phyloP scores from a whole-genome alignment of 2,113 vertebrate genomes.

The Ceuthmochares aereus region DNA sequence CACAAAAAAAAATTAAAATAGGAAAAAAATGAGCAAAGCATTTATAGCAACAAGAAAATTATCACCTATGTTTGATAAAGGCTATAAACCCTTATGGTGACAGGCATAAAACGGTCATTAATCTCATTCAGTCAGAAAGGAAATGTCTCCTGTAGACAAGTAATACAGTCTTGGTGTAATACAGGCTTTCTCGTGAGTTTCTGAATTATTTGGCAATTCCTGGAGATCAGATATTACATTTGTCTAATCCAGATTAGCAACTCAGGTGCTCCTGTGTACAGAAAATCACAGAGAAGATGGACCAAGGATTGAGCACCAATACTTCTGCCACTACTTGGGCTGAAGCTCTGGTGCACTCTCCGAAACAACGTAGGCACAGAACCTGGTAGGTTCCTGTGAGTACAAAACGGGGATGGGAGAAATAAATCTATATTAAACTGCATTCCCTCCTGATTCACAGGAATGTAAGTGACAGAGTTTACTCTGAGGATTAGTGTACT shows the following conservation, averaged over 20 bases:
- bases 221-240: not conserved
- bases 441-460: not conserved
- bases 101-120: conserved; percentile 39
- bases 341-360: not conserved
- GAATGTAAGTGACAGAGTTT: not conserved
- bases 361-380: not conserved
- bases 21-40: not conserved
- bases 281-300: not conserved
- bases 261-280: not conserved
- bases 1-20: not conserved
- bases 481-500: conserved; percentile 10
- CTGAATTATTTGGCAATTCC: not conserved
- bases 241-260: not conserved
- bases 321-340: not conserved
- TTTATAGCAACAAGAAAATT: not conserved
- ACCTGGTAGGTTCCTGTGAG: not conserved
- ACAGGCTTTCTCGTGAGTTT: not conserved
- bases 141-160: not conserved
- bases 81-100: not conserved
- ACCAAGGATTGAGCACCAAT: not conserved
- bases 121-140: conserved; percentile 51
- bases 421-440: not conserved
- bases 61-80: conserved; percentile 13
- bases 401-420: not conserved
- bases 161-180: not conserved